phyloP scores from a whole-genome alignment of 2,888 invertebrate genomes.

The Phlogophora meticulosa region DNA sequence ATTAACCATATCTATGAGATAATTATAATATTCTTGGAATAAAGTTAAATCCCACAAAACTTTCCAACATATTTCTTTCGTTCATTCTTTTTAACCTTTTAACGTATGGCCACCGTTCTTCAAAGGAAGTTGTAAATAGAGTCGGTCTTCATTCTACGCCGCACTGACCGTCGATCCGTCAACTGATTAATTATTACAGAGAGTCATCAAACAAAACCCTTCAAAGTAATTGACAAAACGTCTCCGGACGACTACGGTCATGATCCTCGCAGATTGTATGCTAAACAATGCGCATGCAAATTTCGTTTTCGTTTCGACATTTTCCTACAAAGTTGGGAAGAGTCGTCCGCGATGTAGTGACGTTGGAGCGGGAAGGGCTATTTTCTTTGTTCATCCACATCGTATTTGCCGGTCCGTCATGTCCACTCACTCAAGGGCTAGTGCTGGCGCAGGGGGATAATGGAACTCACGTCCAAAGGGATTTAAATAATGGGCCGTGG shows the following conservation, averaged over 20 bases:
- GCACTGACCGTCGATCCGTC: constrained; percentile 64
- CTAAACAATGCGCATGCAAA: constrained; percentile 61
- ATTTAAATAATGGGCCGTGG: constrained; percentile 85
- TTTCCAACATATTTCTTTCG: constrained; percentile 18
- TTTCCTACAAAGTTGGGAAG: constrained; percentile 47
- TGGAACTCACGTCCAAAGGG: constrained; percentile 83
- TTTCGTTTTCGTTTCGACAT: constrained; percentile 49
- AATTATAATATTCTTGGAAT: constrained; percentile 15
- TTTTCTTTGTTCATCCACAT: constrained; percentile 76
- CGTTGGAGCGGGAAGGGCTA: constrained; percentile 55
- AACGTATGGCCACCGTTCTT: constrained; percentile 67
- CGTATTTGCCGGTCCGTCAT: constrained; percentile 74
- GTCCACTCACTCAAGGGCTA: constrained; percentile 76
- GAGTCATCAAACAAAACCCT: constrained; percentile 79
- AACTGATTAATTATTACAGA: constrained; percentile 82
- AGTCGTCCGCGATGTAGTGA: constrained; percentile 50
- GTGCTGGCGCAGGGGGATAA: constrained; percentile 77
- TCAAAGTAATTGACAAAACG: constrained; percentile 77
- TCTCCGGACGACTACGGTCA: constrained; percentile 28
- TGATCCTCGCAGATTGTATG: constrained; percentile 65
- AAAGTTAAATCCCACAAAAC: constrained; percentile 2
- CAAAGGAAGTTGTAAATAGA: constrained; percentile 82
- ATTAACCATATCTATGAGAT: constrained; percentile 5
- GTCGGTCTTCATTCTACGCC: constrained; percentile 60
- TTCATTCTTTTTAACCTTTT: constrained; percentile 51